These are phyloP conservation scores for Diabrotica undecimpunctata DNA, from an alignment of 1,140 invertebrate species.

Conservation along the genomic window DNA sequence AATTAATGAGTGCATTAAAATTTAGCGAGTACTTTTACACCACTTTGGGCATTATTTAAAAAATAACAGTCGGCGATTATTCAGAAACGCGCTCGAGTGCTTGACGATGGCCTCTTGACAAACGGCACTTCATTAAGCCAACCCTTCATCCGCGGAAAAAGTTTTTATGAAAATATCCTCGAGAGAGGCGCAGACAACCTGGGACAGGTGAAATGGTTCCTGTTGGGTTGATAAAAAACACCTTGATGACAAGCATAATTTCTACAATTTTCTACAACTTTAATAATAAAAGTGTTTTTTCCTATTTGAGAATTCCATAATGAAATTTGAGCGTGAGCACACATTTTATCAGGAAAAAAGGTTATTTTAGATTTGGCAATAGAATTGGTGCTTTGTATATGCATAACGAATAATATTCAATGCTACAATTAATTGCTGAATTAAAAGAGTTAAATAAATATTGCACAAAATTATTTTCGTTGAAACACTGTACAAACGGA, in stretches of 20 bases:
- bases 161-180: constrained; percentile 7
- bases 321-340: too few species aligned
- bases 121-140: constrained; percentile 20
- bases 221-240: neutral
- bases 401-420: too few species aligned
- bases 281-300: too few species aligned
- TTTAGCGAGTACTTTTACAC: constrained; percentile 13
- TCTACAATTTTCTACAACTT: neutral
- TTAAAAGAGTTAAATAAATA: too few species aligned
- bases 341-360: too few species aligned
- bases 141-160: constrained; percentile 15
- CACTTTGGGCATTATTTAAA: constrained; percentile 15
- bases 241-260: neutral
- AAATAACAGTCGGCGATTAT: constrained; percentile 18
- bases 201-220: neutral
- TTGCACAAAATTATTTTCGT: too few species aligned
- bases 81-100: constrained; percentile 9
- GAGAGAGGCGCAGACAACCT: neutral
- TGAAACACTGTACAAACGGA: too few species aligned
- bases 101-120: constrained; percentile 17
- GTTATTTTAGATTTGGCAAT: too few species aligned
- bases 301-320: too few species aligned
- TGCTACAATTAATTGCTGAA: too few species aligned
- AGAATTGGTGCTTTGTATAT: too few species aligned
- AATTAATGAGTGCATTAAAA: constrained; percentile 17